phyloP scores from a whole-genome alignment of 2,113 vertebrate species.

The Okapia johnstoni region DNA sequence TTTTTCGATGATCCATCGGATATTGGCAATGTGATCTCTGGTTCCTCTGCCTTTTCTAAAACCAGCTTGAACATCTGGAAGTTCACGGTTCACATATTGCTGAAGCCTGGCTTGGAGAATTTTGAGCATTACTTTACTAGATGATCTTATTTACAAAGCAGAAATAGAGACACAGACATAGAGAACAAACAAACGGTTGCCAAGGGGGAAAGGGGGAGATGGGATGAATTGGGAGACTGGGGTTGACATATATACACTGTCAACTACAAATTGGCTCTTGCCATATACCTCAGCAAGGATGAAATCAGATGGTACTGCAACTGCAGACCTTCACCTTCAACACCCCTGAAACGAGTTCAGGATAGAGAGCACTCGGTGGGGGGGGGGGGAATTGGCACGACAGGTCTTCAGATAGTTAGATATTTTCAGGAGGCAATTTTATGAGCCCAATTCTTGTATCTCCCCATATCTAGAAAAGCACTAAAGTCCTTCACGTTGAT shows the following conservation, averaged over 20 bases:
- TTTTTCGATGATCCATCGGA: too few relatives aligned
- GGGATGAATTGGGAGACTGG: not conserved
- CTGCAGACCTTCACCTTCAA: not conserved
- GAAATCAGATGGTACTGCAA: not conserved
- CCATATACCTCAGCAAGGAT: not conserved
- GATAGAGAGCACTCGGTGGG: not conserved
- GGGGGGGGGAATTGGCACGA: fast-evolving
- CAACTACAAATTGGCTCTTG: not conserved
- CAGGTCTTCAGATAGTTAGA: not conserved
- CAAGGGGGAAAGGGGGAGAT: not conserved
- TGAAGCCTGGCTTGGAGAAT: too few relatives aligned
- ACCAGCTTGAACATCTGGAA: too few relatives aligned
- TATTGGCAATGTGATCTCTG: too few relatives aligned
- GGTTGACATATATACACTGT: not conserved
- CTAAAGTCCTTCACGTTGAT: not conserved
- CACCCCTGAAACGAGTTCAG: not conserved
- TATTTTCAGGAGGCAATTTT: not conserved
- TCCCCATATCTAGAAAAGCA: not conserved
- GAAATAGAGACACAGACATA: not conserved
- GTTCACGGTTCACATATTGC: too few relatives aligned
- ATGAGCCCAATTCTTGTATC: not conserved
- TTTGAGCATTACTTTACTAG: too few relatives aligned
- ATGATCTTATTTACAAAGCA: not conserved
- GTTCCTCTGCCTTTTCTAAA: too few relatives aligned
- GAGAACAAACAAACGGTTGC: not conserved